Conservation (phyloP, 1,140 invertebrate genomes). For the Macrosteles quadrilineatus region DNA sequence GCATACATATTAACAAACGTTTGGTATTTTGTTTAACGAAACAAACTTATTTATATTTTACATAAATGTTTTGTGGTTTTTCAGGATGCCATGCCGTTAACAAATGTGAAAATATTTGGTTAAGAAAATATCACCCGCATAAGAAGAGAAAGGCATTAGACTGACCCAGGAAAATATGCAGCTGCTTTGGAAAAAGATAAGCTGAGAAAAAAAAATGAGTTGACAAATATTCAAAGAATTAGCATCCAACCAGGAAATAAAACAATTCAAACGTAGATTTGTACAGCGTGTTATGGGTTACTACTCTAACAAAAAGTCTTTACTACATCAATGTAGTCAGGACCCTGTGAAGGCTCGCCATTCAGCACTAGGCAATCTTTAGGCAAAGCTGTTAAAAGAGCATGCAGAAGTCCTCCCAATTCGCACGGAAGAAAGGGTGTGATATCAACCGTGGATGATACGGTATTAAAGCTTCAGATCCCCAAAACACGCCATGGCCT, state of each 20-base stretch:
- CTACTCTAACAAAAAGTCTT: not conserved
- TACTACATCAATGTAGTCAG: not conserved
- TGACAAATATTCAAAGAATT: not conserved
- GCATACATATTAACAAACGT: no score
- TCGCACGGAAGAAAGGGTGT: not conserved
- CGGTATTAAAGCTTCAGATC: no score
- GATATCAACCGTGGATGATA: not conserved
- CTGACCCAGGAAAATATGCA: not conserved
- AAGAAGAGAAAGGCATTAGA: not conserved
- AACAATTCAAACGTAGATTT: not conserved
- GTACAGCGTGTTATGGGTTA: not conserved
- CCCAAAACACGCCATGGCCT: no score
- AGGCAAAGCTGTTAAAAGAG: constrained; percentile 1
- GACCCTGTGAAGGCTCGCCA: not conserved
- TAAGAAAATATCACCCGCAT: no score
- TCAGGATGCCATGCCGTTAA: no score
- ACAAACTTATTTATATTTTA: no score
- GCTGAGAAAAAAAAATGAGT: not conserved
- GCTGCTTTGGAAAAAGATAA: not conserved
- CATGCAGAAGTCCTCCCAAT: not conserved
- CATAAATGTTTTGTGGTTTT: no score
- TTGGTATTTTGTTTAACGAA: no score
- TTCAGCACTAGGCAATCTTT: not conserved
- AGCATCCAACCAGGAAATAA: not conserved
- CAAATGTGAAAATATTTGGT: no score